Percentiles rank a stretch among this genome's conserved stretches.
These are phyloP conservation scores for Rousettus leschenaultii DNA, from an alignment of 2,113 vertebrate genomes.

Conservation along the genomic window DNA sequence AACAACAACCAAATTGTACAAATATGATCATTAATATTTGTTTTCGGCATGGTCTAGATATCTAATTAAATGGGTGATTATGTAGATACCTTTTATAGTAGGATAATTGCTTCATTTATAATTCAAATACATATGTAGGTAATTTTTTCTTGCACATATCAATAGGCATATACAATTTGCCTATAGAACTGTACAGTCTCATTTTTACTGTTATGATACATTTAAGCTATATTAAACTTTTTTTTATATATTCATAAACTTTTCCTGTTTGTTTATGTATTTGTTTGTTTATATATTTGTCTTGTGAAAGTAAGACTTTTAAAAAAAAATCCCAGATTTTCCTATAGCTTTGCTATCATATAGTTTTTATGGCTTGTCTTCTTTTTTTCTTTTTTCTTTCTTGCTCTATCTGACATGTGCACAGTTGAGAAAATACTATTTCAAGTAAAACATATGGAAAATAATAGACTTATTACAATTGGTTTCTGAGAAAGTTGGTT, in stretches of 20 bases:
- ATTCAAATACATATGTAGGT: neutral
- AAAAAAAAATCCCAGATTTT: neutral
- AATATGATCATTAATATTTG: neutral
- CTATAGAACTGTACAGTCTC: neutral
- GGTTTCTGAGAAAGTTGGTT: constrained; percentile 15
- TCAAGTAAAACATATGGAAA: neutral
- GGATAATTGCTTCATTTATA: neutral
- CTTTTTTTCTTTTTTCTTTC: neutral
- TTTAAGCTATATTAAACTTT: neutral
- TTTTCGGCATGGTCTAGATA: neutral
- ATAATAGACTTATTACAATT: neutral
- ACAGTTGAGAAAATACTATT: neutral
- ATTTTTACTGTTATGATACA: neutral
- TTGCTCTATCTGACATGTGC: neutral
- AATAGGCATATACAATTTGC: neutral
- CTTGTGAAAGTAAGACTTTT: neutral
- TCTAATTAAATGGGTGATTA: neutral
- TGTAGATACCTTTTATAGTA: neutral
- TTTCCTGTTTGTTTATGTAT: neutral
- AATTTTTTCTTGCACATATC: constrained; percentile 1
- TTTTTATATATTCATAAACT: neutral
- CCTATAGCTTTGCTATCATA: neutral
- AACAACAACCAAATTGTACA: neutral
- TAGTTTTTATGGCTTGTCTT: neutral
- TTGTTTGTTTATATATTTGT: neutral